Evolutionary conservation across 2,888 invertebrate species (phyloP).

Genomic region (Osmoderma eremita): DNA sequence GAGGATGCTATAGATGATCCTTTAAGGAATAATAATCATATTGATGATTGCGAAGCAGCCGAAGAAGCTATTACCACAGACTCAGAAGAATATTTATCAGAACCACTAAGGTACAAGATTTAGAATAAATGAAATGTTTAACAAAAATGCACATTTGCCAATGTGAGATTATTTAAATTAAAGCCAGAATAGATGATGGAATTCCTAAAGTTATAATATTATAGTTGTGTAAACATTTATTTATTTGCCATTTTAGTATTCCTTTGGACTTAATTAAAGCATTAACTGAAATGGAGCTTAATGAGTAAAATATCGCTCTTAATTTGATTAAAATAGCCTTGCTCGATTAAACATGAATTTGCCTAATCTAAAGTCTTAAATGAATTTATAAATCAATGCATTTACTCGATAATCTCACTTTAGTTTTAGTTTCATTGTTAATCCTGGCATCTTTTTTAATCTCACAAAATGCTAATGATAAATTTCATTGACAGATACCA

Average conservation of each 20-base stretch:
- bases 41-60: constrained; percentile 54
- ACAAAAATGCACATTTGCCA: neutral
- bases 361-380: no score
- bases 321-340: neutral
- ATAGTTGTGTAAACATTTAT: neutral
- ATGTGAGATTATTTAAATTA: neutral
- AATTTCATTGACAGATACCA: constrained; percentile 53
- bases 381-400: no score
- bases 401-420: no score
- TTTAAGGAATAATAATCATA: constrained; percentile 47
- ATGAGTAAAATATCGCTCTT: neutral
- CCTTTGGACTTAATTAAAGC: no score
- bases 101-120: constrained; percentile 57
- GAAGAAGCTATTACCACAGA: constrained; percentile 59
- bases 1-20: constrained; percentile 42
- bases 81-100: constrained; percentile 60
- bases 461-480: no score
- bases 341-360: no score
- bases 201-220: neutral
- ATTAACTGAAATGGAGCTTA: no score
- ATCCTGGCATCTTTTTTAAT: no score
- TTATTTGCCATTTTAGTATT: no score
- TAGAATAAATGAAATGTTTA: neutral
- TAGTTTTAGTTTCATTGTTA: no score
- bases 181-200: neutral